Conservation (phyloP, 2,797 vertebrate species). For the Neosilurus hyrtlii region DNA sequence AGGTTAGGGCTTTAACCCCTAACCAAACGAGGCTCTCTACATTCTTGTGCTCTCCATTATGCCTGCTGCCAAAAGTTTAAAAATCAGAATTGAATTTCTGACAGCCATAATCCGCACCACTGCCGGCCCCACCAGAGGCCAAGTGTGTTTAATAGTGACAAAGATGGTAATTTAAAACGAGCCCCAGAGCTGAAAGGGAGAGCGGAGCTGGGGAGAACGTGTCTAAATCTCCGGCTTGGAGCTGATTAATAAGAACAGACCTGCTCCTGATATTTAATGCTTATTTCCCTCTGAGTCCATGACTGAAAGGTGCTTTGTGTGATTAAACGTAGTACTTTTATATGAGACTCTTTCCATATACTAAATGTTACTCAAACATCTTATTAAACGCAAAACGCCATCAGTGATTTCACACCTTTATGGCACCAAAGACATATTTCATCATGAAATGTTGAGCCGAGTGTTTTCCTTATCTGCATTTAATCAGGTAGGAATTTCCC, state of each 20-base stretch:
- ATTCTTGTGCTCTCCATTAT: background rate
- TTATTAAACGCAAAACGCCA: no score
- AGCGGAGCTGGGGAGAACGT: background rate
- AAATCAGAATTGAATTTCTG: constrained; percentile 2
- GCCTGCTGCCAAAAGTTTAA: background rate
- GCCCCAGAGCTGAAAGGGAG: background rate
- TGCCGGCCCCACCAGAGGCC: background rate
- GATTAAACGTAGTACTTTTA: no score
- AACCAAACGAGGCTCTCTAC: background rate
- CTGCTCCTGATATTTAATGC: background rate
- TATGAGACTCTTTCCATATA: no score
- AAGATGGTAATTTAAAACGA: constrained; percentile 25
- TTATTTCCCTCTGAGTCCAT: background rate
- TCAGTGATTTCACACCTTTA: no score
- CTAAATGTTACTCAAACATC: no score
- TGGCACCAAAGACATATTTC: no score
- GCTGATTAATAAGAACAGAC: constrained; percentile 4
- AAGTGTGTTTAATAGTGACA: constrained; percentile 24
- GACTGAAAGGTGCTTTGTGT: background rate
- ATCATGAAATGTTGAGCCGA: no score
- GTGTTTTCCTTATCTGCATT: no score
- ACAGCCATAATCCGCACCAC: background rate
- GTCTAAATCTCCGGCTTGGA: constrained; percentile 1
- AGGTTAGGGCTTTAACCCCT: no score
- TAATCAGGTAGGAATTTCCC: no score